Evolutionary conservation across 2,888 invertebrate species (phyloP), one percentile per base, ranked within the genome.

Genomic region (Zaprionus lineosus): DNA sequence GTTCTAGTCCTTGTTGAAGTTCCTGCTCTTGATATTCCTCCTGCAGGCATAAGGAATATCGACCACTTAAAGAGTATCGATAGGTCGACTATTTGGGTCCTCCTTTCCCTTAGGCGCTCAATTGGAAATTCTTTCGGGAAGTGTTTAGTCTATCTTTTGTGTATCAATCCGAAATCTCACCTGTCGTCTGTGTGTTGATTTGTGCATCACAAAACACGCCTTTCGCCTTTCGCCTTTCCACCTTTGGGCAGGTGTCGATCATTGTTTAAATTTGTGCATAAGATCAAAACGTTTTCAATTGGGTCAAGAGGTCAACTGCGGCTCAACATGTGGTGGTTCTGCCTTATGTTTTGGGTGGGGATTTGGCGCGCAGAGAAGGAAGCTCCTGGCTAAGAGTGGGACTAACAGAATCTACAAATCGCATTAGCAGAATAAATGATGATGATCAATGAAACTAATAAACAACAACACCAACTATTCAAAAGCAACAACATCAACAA

Each of bases 361-460:
- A n/a, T n/a, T n/a, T n/a, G n/a, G n/a, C n/a, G n/a, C n/a, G n/a
- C n/a, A n/a, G n/a, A 12, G 21, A 1, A 40, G 21, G 7, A 9
- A 44, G 33, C 47, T 41, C 37, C 52, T 37, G 53, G 57, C 29
- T 26, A 28, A 46, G 40, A 44, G 24, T 39, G 31, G 37, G 18
- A 12, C 5, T 2, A 8, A 8, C 33, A 40, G 16, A 12, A 29
- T 29, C 41, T 33, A 52, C 31, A 36, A 26, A 39, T 29, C 29
- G 31, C 59, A 53, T 58, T 74, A 52, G 75, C 55, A 59, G 44
- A 64, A 61, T 44, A 58, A 72, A 65, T 84, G 71, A 82, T 82
- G 72, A 84, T 84, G 85, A 84, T 84, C 83, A 84, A 79, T 78
- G 83, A 69, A 82, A 69, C 68, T 63, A 78, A 71, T 65, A 77